Evolutionary conservation across 1,140 invertebrate species (phyloP).

Genomic region (Dinothrombium tinctorium): DNA sequence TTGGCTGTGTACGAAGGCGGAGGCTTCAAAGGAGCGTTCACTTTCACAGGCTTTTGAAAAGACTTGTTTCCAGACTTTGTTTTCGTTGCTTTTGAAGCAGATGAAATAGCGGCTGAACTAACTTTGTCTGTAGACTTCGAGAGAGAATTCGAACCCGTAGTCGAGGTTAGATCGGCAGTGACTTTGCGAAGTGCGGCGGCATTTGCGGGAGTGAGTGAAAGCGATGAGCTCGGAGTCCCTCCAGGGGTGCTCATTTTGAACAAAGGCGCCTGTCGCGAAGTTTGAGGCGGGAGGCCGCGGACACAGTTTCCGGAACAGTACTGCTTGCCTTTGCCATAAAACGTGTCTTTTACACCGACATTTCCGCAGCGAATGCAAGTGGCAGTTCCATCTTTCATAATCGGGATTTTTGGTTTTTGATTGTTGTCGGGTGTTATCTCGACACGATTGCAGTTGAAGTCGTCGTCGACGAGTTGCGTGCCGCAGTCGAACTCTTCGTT

Average conservation of each 20-base stretch:
- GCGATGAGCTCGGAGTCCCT: not conserved
- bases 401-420: not conserved
- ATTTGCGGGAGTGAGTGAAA: not conserved
- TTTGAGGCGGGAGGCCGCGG: slow-evolving; percentile 25
- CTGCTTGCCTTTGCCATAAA: slow-evolving; percentile 53
- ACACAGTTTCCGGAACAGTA: slow-evolving; percentile 23
- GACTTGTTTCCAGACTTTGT: not conserved
- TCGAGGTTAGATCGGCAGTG: too few relatives aligned
- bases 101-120: not conserved
- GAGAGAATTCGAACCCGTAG: too few relatives aligned
- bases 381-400: not conserved
- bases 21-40: not conserved
- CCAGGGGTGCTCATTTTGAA: slow-evolving; percentile 2
- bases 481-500: too few relatives aligned
- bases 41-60: not conserved
- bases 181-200: not conserved
- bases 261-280: not conserved
- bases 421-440: not conserved
- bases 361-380: slow-evolving; percentile 60
- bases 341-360: slow-evolving; percentile 65
- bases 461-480: too few relatives aligned
- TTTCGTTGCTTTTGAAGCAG: not conserved
- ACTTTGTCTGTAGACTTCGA: too few relatives aligned
- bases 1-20: not conserved
- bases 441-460: not conserved